Conservation (phyloP, 2,113 vertebrate species). For the Melanotaenia duboulayi region DNA sequence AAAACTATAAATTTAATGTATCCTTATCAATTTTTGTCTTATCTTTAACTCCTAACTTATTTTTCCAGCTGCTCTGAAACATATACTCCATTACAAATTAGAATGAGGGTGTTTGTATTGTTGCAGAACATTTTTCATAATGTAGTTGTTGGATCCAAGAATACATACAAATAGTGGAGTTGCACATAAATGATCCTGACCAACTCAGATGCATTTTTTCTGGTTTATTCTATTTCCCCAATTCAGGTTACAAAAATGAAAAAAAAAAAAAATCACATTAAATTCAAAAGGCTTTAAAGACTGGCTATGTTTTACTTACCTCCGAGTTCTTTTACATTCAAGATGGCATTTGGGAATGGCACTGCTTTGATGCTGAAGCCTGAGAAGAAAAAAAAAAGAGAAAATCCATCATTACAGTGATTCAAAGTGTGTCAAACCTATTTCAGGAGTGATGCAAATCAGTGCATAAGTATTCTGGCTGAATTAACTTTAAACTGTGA, state of each 20-base stretch:
- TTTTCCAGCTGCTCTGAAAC: no score
- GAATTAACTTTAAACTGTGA: slow-evolving; percentile 21
- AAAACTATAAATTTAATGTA: background rate
- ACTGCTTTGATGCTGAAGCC: slow-evolving; percentile 99
- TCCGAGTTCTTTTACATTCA: slow-evolving; percentile 99
- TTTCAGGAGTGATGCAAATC: slow-evolving; percentile 25
- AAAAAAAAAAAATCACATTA: background rate
- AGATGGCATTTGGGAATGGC: slow-evolving; percentile 94
- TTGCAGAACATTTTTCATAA: no score
- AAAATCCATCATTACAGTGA: slow-evolving; percentile 20
- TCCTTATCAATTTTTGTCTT: background rate
- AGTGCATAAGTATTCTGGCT: slow-evolving; percentile 29
- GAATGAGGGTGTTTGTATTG: no score
- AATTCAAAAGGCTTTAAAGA: background rate
- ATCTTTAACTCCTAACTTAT: background rate
- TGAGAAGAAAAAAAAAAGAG: slow-evolving; percentile 71
- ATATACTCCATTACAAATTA: no score
- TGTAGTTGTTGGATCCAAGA: no score
- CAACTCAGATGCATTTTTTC: no score
- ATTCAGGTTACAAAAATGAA: background rate
- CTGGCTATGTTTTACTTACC: slow-evolving; percentile 81
- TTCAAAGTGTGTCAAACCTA: slow-evolving; percentile 9
- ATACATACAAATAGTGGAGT: background rate
- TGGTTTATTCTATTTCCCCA: background rate
- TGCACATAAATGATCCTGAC: no score